These are phyloP conservation scores for Sarcophaga rosellei DNA, from an alignment of 2,888 invertebrate species.

Conservation along the genomic window DNA sequence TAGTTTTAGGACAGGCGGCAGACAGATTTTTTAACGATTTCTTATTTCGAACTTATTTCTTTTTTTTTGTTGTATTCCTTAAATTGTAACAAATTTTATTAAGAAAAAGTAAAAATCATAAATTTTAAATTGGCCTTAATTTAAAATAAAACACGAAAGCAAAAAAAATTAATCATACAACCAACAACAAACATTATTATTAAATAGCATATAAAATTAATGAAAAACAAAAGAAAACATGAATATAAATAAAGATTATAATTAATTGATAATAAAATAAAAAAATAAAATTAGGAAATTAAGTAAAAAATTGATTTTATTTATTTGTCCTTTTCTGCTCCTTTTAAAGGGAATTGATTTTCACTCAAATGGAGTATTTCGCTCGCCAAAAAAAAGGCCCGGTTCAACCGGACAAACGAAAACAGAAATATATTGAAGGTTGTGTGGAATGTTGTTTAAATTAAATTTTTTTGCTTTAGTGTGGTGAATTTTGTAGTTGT, in stretches of 20 bases:
- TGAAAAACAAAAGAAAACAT: constrained; percentile 6
- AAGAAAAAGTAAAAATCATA: constrained; percentile 9
- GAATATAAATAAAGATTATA: not conserved
- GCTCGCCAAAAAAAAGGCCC: no score
- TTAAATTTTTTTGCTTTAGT: no score
- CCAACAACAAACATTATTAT: constrained; percentile 47
- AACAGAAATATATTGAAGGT: no score
- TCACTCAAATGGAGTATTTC: no score
- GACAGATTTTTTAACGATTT: not conserved
- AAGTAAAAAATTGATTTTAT: not conserved
- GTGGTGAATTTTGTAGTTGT: no score
- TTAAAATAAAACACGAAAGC: constrained; percentile 34
- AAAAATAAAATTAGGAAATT: constrained; percentile 17
- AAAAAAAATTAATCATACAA: not conserved
- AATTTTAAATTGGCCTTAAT: constrained; percentile 64
- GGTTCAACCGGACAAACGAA: no score
- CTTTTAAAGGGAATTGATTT: no score
- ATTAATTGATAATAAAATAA: no score
- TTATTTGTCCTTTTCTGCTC: no score
- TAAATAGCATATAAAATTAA: constrained; percentile 54
- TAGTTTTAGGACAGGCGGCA: not conserved
- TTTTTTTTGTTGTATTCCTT: constrained; percentile 5
- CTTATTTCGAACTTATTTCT: not conserved
- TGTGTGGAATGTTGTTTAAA: no score
- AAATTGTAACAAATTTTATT: constrained; percentile 14